Evolutionary conservation across 1,140 invertebrate genomes (phyloP), one percentile per base, ranked within the genome.

Genomic region (Conus betulinus): DNA sequence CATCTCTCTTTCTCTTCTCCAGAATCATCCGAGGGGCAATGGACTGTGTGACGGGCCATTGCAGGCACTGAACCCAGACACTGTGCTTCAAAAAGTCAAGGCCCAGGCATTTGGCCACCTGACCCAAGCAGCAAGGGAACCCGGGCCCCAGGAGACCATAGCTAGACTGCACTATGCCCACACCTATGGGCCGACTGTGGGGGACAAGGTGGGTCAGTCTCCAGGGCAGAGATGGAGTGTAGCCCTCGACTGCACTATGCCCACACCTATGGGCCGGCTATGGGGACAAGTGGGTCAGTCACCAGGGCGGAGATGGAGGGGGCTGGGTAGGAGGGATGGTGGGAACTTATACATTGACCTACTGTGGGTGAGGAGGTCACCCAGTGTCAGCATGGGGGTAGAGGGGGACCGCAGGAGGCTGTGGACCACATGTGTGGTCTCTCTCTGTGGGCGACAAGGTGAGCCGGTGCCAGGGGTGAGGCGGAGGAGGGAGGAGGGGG

Each of bases 11-110:
- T 7, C 67, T 23, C 60, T 52, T 39, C 57, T 88, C 0, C 82
- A 95, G 94, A 86, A 90, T 94, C 60, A 90, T 95, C 20, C 88
- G 92, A 20, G 94, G 95, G 95, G 95, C 10, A 95, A 95, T 89
- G 91, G 90, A 79, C 86, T 95, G 5, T 94, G 94, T 90, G 92
- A 95, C 88, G 95, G 95, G 7, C 89, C 90, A 52, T 74, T 95
- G 5, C 88, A 89, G 57, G 71, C 88, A 13, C 25, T 67, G 3
- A 92, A 89, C 79, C 39, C 95, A 11, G 53, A 85, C 51, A 25
- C 83, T 6, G 90, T 94, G 52, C 92, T 95, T 91, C 85, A 93
- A 55, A 93, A 90, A n/a, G 85, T 95, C 0, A 71, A 89, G 53
- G 76, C 89, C 1, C 81, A 89, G 8, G 86, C 89, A 1, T 95